Evolutionary conservation across 2,888 invertebrate species (phyloP).

Genomic region (Aromia moschata): DNA sequence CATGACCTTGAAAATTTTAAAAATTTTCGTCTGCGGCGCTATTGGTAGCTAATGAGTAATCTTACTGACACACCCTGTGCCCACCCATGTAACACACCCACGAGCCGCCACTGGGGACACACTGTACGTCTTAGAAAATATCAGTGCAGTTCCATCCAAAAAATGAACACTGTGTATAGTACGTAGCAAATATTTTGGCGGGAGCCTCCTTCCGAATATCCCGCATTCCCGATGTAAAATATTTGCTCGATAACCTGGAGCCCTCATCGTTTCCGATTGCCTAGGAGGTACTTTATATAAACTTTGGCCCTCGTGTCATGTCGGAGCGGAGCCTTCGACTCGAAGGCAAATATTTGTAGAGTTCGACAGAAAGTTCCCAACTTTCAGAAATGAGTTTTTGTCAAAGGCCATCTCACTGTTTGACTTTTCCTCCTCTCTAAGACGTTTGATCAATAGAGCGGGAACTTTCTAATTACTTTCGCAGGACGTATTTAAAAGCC

Average conservation of each 20-base stretch:
- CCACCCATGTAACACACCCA: too few relatives aligned
- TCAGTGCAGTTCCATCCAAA: too few relatives aligned
- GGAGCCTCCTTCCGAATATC: conserved; percentile 26
- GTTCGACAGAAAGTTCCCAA: conserved; percentile 46
- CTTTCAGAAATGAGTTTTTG: conserved; percentile 52
- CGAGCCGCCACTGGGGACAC: too few relatives aligned
- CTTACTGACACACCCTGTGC: too few relatives aligned
- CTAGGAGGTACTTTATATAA: conserved; percentile 39
- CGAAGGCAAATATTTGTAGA: conserved; percentile 33
- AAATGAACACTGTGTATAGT: too few relatives aligned
- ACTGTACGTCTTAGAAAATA: too few relatives aligned
- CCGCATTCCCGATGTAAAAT: conserved; percentile 41
- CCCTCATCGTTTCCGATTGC: conserved; percentile 41
- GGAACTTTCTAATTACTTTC: conserved; percentile 51
- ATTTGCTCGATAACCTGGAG: conserved; percentile 39
- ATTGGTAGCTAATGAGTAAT: too few relatives aligned
- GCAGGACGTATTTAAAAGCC: conserved; percentile 15
- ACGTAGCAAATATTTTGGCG: conserved; percentile 14
- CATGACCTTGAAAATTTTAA: too few relatives aligned
- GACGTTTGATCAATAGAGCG: conserved; percentile 53
- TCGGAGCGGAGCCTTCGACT: conserved; percentile 18
- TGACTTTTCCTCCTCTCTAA: conserved; percentile 41
- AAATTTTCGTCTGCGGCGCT: too few relatives aligned
- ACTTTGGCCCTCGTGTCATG: conserved; percentile 29
- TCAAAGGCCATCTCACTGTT: conserved; percentile 45